Base-by-base conservation (phyloP, 2,888 invertebrate species). In the Anodontia alba region DNA sequence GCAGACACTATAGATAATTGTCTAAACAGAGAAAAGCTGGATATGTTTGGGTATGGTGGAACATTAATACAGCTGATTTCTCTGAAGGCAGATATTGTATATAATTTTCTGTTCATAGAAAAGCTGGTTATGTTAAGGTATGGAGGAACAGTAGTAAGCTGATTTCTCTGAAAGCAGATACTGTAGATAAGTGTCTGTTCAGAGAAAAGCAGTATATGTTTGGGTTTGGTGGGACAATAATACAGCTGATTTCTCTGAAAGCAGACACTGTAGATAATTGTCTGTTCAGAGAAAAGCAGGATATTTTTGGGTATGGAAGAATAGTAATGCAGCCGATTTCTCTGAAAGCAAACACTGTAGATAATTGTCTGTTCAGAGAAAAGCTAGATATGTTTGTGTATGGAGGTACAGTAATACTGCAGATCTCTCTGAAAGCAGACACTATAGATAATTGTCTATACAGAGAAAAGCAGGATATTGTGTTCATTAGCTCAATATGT, bases 221-320 rank as follows among this genome's bases (percentile, higher is more conserved):
- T 87, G 86, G 87, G 87, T 87, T 78, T 74, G 80, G 87, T 86
- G 87, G 86, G 68, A 87, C 23, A 88, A 42, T 51, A 79, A 81
- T 23, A 29, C 29, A 57, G 57, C 29, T 57, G 3, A 23, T 10
- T 57, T 57, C 29, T 57, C 29, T 8, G 29, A 29, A 57, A 2
- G 29, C 29, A 26, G 10, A 8, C 26, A 57, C 57, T 26, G 57
- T 17, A 57, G 49, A 15, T 5, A 29, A 3, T 23, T 57, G 26
- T 57, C 29, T 57, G 57, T 57, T 7, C 7, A 23, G 57, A 26
- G 57, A 57, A 57, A 57, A 36, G 23, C n/a, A 20, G 67, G 67
- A 42, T 23, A 36, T 87, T 86, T 74, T 87, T 87, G 86, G 87
- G 87, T 87, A 80, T 74, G 80, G 87, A 87, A 86, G 86, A 66